phyloP scores from a whole-genome alignment of 2,888 invertebrate genomes.

The Chloromyia formosa region DNA sequence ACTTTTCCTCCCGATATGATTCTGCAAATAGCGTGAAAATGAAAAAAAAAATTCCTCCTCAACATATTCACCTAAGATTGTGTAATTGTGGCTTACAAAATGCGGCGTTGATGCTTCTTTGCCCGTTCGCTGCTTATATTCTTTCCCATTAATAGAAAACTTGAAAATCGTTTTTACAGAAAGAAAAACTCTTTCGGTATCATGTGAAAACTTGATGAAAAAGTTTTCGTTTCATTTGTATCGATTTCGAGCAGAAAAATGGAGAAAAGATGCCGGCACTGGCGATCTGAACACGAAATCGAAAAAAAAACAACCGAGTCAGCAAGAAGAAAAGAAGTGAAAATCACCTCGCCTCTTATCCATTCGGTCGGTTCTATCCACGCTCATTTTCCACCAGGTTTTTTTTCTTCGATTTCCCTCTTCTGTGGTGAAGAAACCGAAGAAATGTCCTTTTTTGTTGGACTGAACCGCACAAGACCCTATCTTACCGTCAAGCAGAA shows the following conservation, averaged over 20 bases:
- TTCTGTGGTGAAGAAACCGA: background rate
- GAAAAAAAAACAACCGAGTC: background rate
- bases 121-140: background rate
- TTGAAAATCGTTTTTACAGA: background rate
- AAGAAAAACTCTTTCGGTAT: background rate
- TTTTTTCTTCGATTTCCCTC: background rate
- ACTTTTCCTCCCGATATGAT: background rate
- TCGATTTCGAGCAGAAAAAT: background rate
- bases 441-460: background rate
- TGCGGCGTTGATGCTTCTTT: background rate
- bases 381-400: background rate
- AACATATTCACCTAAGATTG: background rate
- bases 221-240: background rate
- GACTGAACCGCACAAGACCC: background rate
- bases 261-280: background rate
- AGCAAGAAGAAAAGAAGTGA: background rate
- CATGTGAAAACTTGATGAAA: background rate
- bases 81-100: background rate
- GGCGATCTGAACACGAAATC: background rate
- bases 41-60: background rate
- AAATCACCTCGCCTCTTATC: too few species aligned
- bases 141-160: background rate
- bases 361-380: background rate
- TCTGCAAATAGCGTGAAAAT: background rate
- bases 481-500: background rate